Evolutionary conservation across 2,888 invertebrate genomes (phyloP), one percentile per base, ranked within the genome.

Genomic region (Perithous albicinctus): DNA sequence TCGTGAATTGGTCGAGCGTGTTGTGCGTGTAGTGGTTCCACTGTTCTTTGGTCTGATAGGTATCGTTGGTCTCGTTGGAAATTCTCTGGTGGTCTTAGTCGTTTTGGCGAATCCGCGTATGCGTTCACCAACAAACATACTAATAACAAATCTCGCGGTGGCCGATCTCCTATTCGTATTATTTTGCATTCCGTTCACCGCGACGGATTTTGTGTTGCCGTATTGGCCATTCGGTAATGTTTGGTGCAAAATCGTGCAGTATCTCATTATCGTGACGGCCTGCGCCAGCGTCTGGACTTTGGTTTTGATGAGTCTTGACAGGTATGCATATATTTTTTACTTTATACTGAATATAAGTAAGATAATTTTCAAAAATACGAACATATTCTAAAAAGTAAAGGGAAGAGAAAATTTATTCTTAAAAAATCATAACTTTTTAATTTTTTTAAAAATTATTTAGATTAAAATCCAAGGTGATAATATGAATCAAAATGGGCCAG

Each of bases 171-270:
- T 97, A 32, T 98, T 99, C 93, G 97, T 98, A 51, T 95, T 98
- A 70, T 97, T 98, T 93, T 98, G 98, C 93, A 98, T 98, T 18
- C 98, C 98, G 0, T 98, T 98, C 93, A 98, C 98, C 0, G 98
- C 98, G 0, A 96, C 97, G 15, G 97, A 97, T 89, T 98, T 98
- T 92, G 97, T 97, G 0, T 93, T 97, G 90, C 96, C 96, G 5
- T 95, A 95, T 89, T 99, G 98, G 98, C 97, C 98, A 0, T 98
- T 98, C 89, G 98, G 98, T 8, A 96, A 96, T 89, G 93, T 96
- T 91, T 97, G 97, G 96, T 98, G 98, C 93, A 97, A 97, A 93
- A 95, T 96, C 23, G 97, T 98, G 10, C 98, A 98, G 92, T 98
- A 98, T 91, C 95, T 98, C 91, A 97, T 97, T 85, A 97, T 97